Conservation (phyloP, 1,140 invertebrate genomes). For the Bombus polaris region DNA sequence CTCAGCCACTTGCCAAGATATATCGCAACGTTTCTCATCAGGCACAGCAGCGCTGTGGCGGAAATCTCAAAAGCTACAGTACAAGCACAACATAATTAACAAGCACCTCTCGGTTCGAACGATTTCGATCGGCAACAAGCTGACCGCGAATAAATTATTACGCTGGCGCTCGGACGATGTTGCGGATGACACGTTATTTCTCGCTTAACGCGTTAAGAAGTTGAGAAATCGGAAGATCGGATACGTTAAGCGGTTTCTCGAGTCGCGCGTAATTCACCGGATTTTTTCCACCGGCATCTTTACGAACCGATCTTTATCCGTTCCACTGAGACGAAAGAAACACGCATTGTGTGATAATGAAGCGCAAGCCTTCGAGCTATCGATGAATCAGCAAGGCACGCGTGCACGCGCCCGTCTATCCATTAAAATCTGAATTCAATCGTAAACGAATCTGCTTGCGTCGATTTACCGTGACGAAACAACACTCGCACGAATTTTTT, state of each 20-base stretch:
- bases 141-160: no score
- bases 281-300: not conserved
- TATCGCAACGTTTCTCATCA: no score
- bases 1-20: no score
- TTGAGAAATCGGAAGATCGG: not conserved
- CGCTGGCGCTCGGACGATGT: no score
- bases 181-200: no score
- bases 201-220: not conserved
- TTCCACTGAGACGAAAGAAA: not conserved
- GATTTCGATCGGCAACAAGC: no score
- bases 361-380: slow-evolving; percentile 11
- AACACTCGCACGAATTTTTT: not conserved
- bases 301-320: slow-evolving; percentile 6
- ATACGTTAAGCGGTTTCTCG: not conserved
- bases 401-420: not conserved
- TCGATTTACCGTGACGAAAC: slow-evolving; percentile 10
- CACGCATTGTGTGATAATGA: slow-evolving; percentile 18
- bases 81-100: no score
- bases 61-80: no score
- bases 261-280: not conserved
- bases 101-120: no score
- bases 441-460: not conserved
- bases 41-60: accelerated
- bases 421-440: slow-evolving; percentile 24
- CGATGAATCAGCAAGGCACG: slow-evolving; percentile 26